Base-by-base conservation (phyloP, 2,888 invertebrate species). In the Chromoteleia sp. region DNA sequence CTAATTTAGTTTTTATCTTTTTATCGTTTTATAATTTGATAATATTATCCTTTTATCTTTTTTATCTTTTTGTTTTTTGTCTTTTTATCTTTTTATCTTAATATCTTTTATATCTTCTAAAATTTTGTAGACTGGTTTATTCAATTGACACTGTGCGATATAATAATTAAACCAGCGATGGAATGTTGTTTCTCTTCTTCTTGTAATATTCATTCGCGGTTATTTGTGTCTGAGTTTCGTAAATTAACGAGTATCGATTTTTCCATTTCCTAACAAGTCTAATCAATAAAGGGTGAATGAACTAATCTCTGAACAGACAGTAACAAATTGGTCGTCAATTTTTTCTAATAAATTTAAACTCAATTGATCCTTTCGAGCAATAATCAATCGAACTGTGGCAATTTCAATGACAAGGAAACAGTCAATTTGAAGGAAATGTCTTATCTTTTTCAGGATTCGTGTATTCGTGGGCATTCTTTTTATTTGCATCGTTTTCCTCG, bases 401-500 rank as follows among this genome's bases (percentile, higher is more conserved):
- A n/a, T n/a, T n/a, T n/a, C n/a, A n/a, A n/a, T n/a, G n/a, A n/a
- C n/a, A n/a, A n/a, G n/a, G n/a, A n/a, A n/a, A n/a, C n/a, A n/a
- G n/a, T n/a, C n/a, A n/a, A n/a, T n/a, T n/a, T n/a, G n/a, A n/a
- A n/a, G n/a, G n/a, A n/a, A n/a, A n/a, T n/a, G n/a, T n/a, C n/a
- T n/a, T n/a, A n/a, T n/a, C n/a, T n/a, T 70, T 92, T 93, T 10
- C 92, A 97, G 97, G 94, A 95, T 97, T 0, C 94, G 96, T 83
- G 95, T 95, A 2, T 97, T 97, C 90, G 97, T 97, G 0, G 94
- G 94, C 0, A 94, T 97, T 56, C 93, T 97, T 88, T 97, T 97
- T 89, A 93, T 97, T 0, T 95, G 96, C 17, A 95, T 97, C 25
- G 95, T 96, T 0, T 96, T 97, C 90, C 94, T 97, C 89, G 95